These are phyloP conservation scores for Lamellibrachia satsuma DNA, from an alignment of 2,888 invertebrate genomes.

Conservation along the genomic window DNA sequence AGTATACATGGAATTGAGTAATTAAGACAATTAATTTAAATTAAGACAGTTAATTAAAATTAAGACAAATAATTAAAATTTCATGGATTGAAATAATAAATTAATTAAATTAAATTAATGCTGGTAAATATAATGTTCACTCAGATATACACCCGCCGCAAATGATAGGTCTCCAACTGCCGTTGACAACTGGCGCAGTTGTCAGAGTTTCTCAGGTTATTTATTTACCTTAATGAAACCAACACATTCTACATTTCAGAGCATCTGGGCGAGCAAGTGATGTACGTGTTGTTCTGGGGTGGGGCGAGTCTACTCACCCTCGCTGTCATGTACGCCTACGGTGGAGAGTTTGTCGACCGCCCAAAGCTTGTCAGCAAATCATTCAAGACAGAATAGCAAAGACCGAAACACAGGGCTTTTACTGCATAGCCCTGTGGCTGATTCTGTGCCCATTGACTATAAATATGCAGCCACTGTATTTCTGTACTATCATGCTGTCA, in stretches of 20 bases:
- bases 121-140: no score
- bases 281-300: slow-evolving; percentile 95
- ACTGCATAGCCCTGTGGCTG: neutral
- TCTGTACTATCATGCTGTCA: neutral
- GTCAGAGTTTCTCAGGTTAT: neutral
- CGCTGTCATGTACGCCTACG: slow-evolving; percentile 85
- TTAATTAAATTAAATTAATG: no score
- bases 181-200: no score
- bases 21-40: no score
- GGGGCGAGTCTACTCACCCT: slow-evolving; percentile 83
- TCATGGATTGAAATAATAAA: no score
- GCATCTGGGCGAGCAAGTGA: slow-evolving; percentile 68
- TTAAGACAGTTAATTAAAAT: no score
- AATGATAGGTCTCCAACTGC: no score
- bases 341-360: slow-evolving; percentile 93
- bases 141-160: no score
- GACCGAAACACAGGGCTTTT: neutral
- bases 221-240: slow-evolving; percentile 19
- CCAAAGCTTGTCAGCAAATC: slow-evolving; percentile 69
- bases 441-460: neutral
- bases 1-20: no score
- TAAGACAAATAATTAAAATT: no score
- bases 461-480: neutral
- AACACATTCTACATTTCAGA: slow-evolving; percentile 67
- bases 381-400: neutral